Evolutionary conservation across 2,888 invertebrate species (phyloP).

Genomic region (Chironomus tentans): DNA sequence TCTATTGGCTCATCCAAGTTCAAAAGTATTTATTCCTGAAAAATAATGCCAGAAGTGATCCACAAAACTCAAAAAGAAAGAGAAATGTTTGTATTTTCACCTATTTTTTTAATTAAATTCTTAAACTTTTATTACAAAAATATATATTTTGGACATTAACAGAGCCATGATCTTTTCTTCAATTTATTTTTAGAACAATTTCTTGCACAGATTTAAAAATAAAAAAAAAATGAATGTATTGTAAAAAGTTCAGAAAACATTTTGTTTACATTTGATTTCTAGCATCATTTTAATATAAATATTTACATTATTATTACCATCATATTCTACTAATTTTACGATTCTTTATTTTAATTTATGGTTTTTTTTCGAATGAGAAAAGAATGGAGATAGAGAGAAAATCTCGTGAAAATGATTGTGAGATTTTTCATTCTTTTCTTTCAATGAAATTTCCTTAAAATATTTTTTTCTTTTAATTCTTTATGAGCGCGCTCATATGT

Average conservation of each 20-base stretch:
- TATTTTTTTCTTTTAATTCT: no score
- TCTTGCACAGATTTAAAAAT: background rate
- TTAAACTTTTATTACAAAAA: background rate
- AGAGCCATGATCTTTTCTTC: background rate
- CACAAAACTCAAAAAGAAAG: background rate
- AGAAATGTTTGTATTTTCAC: background rate
- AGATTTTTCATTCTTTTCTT: background rate
- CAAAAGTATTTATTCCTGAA: no score
- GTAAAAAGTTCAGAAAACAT: background rate
- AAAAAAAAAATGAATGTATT: background rate
- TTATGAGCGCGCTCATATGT: no score
- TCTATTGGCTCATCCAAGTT: background rate
- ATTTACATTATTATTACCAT: constrained; percentile 23
- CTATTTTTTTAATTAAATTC: background rate
- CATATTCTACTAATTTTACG: constrained; percentile 20
- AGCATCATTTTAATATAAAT: constrained; percentile 18
- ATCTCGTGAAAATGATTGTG: constrained; percentile 4
- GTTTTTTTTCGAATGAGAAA: background rate
- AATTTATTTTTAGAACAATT: background rate
- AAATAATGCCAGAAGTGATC: no score
- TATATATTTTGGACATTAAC: background rate
- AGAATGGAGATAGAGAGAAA: background rate
- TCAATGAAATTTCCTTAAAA: background rate
- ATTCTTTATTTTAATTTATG: constrained; percentile 24
- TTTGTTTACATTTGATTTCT: constrained; percentile 26